A percentile compares a stretch with the other conserved stretches of the same genome.
Evolutionary conservation across 2,113 vertebrate genomes (phyloP).

Genomic region (Corythaixoides concolor): DNA sequence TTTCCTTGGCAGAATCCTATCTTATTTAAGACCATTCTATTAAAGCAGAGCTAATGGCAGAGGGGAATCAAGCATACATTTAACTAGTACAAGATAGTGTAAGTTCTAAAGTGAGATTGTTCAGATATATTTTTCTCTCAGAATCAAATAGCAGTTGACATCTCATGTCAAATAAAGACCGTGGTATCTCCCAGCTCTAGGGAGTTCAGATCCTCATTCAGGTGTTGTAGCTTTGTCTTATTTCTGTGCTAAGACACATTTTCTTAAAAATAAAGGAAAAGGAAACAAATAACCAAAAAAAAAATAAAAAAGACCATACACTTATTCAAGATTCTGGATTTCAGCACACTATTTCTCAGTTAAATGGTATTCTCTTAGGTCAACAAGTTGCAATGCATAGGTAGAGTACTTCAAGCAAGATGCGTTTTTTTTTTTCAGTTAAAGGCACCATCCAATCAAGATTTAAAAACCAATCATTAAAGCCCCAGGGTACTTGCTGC

Average conservation of each 20-base stretch:
- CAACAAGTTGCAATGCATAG: not conserved
- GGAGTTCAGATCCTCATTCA: not conserved
- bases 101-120: not conserved
- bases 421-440: not conserved
- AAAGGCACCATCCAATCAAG: not conserved
- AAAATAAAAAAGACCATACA: not conserved
- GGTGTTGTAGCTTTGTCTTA: not conserved
- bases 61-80: not conserved
- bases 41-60: not conserved
- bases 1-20: not conserved
- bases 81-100: not conserved
- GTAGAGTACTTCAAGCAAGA: not conserved
- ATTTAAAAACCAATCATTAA: not conserved
- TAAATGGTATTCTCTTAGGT: not conserved
- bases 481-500: fast-evolving
- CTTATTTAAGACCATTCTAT: not conserved
- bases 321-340: not conserved
- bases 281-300: not conserved
- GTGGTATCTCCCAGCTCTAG: not conserved
- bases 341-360: not conserved
- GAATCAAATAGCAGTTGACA: not conserved
- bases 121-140: not conserved
- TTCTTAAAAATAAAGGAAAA: not conserved
- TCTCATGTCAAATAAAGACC: not conserved
- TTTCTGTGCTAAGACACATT: not conserved